Evolutionary conservation across 2,888 invertebrate genomes (phyloP).

Genomic region (Atethmia centrago): DNA sequence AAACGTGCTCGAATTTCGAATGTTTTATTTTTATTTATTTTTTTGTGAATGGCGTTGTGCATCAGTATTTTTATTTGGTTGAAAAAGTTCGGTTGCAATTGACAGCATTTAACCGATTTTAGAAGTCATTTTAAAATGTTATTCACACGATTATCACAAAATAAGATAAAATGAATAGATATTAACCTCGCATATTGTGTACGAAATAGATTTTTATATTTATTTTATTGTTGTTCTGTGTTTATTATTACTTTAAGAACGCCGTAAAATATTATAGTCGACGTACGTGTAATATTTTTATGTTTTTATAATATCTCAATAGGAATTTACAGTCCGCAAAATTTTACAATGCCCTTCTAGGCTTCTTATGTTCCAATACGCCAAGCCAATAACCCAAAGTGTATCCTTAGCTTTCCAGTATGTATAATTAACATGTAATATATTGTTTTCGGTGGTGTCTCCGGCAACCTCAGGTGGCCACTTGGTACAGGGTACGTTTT

Average conservation of each 20-base stretch:
- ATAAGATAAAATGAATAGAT: slow-evolving; percentile 5
- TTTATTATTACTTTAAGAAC: slow-evolving; percentile 34
- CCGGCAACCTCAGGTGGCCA: slow-evolving; percentile 94
- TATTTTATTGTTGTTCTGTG: slow-evolving; percentile 25
- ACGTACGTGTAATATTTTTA: slow-evolving; percentile 23
- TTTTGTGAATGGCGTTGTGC: neutral
- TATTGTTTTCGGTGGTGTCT: slow-evolving; percentile 90
- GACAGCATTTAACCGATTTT: slow-evolving; percentile 17
- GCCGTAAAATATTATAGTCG: slow-evolving; percentile 12
- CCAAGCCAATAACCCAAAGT: slow-evolving; percentile 39
- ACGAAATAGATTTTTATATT: slow-evolving; percentile 36
- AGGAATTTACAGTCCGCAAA: slow-evolving; percentile 3
- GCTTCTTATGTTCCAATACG: neutral
- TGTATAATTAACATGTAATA: slow-evolving; percentile 78
- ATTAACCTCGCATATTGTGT: slow-evolving; percentile 14
- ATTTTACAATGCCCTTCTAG: neutral
- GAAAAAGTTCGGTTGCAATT: slow-evolving; percentile 9
- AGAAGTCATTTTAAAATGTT: neutral
- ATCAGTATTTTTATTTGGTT: slow-evolving; percentile 11
- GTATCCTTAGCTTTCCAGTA: slow-evolving; percentile 51
- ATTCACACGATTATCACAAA: slow-evolving; percentile 7
- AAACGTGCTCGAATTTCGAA: slow-evolving; percentile 41
- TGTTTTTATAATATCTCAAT: slow-evolving; percentile 16
- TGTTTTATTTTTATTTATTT: slow-evolving; percentile 18
- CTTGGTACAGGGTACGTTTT: slow-evolving; percentile 96